A percentile compares a stretch with the other conserved stretches of the same genome.
Evolutionary conservation across 2,888 invertebrate species (phyloP).

Genomic region (Tachina lurida): DNA sequence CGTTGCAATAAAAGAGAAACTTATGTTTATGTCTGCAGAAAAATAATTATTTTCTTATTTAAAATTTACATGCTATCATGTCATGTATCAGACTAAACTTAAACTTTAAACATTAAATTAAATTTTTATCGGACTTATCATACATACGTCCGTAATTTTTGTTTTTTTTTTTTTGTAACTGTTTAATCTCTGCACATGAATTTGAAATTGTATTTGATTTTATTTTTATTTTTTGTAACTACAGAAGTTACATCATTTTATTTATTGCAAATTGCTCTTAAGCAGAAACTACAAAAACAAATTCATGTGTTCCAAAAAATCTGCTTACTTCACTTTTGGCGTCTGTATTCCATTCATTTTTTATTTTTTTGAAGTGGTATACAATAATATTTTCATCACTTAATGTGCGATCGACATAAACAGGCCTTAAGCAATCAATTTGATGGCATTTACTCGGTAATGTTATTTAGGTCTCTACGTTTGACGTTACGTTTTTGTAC

Average conservation of each 20-base stretch:
- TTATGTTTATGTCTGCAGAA: no score
- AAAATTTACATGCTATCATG: no score
- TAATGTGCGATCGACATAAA: conserved; percentile 67
- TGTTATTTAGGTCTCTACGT: conserved; percentile 59
- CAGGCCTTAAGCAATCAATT: conserved; percentile 63
- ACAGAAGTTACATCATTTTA: conserved; percentile 27
- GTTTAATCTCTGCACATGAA: background rate
- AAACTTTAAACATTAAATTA: background rate
- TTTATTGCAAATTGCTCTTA: conserved; percentile 44
- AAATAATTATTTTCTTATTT: no score
- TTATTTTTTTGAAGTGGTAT: conserved; percentile 7
- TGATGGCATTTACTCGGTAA: conserved; percentile 28
- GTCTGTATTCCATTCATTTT: conserved; percentile 12
- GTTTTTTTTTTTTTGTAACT: background rate
- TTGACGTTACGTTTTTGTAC: conserved; percentile 28
- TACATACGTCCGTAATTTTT: background rate
- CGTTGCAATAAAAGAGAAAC: no score
- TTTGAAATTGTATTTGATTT: conserved; percentile 21
- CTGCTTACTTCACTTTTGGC: conserved; percentile 45
- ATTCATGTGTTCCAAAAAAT: background rate
- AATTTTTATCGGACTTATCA: background rate
- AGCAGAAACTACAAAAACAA: background rate
- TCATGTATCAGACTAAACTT: no score
- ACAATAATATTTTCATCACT: conserved; percentile 44
- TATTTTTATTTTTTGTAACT: background rate